Base-by-base conservation (phyloP, 2,797 vertebrate genomes). In the Pseudocheirus occidentalis region DNA sequence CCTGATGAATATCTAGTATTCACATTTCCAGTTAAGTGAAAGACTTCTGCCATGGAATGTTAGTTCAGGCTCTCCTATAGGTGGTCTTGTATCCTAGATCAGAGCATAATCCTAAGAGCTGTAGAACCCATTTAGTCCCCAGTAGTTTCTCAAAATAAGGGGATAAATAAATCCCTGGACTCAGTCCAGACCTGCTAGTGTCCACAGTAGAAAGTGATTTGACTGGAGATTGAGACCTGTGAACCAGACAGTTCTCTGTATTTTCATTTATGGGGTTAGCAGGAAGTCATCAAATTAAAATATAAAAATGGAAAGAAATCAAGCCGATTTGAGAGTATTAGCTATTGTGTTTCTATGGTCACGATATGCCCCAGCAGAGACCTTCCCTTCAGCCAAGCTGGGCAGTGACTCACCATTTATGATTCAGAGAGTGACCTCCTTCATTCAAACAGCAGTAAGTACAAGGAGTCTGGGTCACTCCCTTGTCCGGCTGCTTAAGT, bases 331-430 rank as follows among this genome's bases (percentile, higher is more conserved):
- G 90, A 59, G 0, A 91, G 95, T 55, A 55, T 59, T 81, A 95
- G 92, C 90, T 90, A 40, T 94, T 56, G 91, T 95, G 31, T 96
- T 95, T 54, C 91, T 95, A 91, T 94, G 97, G 94, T 98, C 90
- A 7, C 16, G 16, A 59, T 81, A 0, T 90, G 97, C 95, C 95
- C n/a, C 96, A 95, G 31, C 91, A 93, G 21, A 55, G 62, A 0
- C 29, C 96, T 97, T 97, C 97, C 96, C 98, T 96, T 40, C 96
- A 59, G 95, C 92, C 96, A 96, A 96, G 92, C 96, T 93, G 92
- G 73, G 40, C 40, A 46, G 90, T 0, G 34, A 93, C 91, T 24
- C 0, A 50, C 94, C 92, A 5, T 90, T 89, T 87, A 87, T 87
- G 73, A 54, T 91, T 97, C 94, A 59, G 92, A 58, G 54, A 52